Conservation (phyloP, 35 echinoderm and acorn worm species). For the Ophiothrix spiculata region DNA sequence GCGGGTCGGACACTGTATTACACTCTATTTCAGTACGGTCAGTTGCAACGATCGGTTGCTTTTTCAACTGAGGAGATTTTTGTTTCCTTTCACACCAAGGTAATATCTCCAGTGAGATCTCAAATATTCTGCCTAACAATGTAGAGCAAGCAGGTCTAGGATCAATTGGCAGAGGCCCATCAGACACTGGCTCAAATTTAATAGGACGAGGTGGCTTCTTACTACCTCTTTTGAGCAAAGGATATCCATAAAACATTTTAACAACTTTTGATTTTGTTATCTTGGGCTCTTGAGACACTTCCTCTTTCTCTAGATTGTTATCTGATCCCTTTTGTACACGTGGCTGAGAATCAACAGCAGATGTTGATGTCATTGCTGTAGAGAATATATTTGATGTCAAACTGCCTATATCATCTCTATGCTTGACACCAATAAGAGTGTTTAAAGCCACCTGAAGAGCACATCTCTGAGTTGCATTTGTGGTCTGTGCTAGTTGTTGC, state of each 20-base stretch:
- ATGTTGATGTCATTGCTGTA: too few relatives aligned
- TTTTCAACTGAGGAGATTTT: neutral
- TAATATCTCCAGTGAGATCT: neutral
- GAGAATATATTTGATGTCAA: too few relatives aligned
- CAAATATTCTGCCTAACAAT: constrained; percentile 17
- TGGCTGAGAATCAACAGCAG: too few relatives aligned
- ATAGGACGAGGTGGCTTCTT: neutral
- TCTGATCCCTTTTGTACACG: too few relatives aligned
- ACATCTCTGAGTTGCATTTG: neutral
- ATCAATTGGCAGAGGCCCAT: constrained; percentile 14
- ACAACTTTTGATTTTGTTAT: neutral
- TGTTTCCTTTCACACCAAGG: neutral
- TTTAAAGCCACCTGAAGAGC: constrained; percentile 15
- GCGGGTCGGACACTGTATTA: neutral
- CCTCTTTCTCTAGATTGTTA: too few relatives aligned
- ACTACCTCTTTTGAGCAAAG: neutral
- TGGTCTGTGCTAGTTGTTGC: neutral
- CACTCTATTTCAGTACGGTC: neutral
- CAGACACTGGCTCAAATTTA: neutral
- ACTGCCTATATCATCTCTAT: too few relatives aligned
- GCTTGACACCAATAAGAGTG: neutral
- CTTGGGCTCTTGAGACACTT: neutral
- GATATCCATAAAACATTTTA: constrained; percentile 12
- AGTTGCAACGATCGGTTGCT: neutral
- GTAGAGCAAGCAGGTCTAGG: constrained; percentile 24